phyloP scores from a whole-genome alignment of 2,797 vertebrate species.

The Cyclura pinguis region DNA sequence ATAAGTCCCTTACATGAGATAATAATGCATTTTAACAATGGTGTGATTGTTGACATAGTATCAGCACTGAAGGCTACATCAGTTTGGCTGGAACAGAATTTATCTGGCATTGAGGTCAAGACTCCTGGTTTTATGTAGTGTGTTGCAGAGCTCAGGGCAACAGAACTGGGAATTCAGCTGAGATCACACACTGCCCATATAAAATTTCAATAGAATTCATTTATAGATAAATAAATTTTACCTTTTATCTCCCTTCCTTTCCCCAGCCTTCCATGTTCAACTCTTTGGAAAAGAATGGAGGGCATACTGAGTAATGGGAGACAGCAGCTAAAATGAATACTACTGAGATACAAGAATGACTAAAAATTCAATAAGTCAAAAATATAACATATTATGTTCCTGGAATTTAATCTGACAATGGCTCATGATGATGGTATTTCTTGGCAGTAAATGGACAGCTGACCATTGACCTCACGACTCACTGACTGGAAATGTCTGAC shows the following conservation, averaged over 20 bases:
- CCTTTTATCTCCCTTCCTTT: too few species aligned
- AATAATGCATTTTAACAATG: neutral
- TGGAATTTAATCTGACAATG: conserved; percentile 61
- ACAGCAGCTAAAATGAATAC: conserved; percentile 29
- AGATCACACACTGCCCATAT: neutral
- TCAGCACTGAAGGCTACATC: neutral
- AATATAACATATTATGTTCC: conserved; percentile 6
- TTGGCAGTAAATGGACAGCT: conserved; percentile 65
- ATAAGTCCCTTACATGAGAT: neutral
- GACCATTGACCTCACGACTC: conserved; percentile 60
- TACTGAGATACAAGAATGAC: conserved; percentile 41
- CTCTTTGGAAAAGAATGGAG: neutral
- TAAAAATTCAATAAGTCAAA: conserved; percentile 23
- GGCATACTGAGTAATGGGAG: neutral
- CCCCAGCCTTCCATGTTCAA: neutral
- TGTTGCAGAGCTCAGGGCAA: neutral
- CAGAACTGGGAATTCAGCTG: neutral
- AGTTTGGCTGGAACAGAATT: neutral
- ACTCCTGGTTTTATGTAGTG: neutral
- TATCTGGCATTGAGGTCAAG: neutral
- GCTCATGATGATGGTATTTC: conserved; percentile 55
- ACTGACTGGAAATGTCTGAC: conserved; percentile 70
- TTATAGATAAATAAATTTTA: neutral
- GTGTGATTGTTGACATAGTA: neutral
- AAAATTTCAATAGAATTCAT: neutral